These are phyloP conservation scores for Psammodynastes pulverulentus DNA, from an alignment of 2,113 vertebrate genomes.

Conservation along the genomic window DNA sequence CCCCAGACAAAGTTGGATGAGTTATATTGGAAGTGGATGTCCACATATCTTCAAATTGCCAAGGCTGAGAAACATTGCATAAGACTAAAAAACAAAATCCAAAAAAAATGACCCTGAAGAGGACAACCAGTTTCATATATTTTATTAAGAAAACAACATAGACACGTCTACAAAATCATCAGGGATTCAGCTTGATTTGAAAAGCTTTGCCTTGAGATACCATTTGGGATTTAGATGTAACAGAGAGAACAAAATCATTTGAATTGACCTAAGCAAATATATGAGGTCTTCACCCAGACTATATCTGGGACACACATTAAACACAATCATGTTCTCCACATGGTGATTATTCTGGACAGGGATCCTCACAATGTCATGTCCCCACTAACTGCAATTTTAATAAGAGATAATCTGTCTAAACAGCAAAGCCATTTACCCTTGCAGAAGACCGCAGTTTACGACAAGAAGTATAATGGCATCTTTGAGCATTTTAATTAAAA, in stretches of 20 bases:
- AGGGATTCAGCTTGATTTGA: background rate
- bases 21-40: background rate
- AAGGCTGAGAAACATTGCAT: background rate
- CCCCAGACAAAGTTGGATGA: background rate
- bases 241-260: slow-evolving; percentile 17
- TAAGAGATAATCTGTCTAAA: slow-evolving; percentile 59
- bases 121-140: background rate
- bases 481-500: slow-evolving; percentile 82
- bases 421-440: slow-evolving; percentile 42
- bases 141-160: background rate
- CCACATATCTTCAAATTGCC: background rate
- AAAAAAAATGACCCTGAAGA: background rate
- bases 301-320: background rate
- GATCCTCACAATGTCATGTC: slow-evolving; percentile 6
- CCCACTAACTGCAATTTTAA: slow-evolving; percentile 54
- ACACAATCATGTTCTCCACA: background rate
- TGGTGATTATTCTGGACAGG: slow-evolving; percentile 32
- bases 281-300: background rate
- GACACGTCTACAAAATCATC: background rate
- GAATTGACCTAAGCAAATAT: slow-evolving; percentile 18
- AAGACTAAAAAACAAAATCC: background rate
- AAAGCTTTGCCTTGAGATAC: background rate
- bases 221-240: background rate
- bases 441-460: slow-evolving; percentile 64
- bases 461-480: slow-evolving; percentile 69